These are phyloP conservation scores for Halcyon malimbica DNA, from an alignment of 2,113 vertebrate genomes.

Conservation along the genomic window DNA sequence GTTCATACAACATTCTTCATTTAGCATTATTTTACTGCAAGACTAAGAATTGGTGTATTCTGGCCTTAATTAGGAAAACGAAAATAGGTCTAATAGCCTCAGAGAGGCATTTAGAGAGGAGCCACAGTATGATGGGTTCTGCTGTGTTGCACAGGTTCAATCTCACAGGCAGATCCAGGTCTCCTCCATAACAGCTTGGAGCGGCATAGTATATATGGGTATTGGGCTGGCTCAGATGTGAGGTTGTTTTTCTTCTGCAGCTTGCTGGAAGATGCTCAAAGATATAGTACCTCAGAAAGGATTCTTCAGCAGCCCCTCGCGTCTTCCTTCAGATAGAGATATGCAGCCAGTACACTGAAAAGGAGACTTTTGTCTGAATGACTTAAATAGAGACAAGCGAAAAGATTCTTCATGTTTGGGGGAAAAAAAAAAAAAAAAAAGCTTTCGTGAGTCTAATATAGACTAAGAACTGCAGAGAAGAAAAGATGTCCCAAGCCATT, in stretches of 20 bases:
- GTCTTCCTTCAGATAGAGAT: background rate
- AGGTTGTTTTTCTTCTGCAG: background rate
- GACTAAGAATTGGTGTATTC: background rate
- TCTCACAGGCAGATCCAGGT: background rate
- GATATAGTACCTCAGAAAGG: background rate
- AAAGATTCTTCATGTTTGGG: background rate
- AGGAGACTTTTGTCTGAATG: background rate
- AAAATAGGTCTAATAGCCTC: background rate
- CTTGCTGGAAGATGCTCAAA: background rate
- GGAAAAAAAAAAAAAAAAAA: background rate
- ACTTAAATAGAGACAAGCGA: background rate
- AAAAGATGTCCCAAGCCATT: conserved; percentile 27
- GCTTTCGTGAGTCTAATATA: background rate
- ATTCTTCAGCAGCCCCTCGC: background rate
- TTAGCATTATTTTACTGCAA: background rate
- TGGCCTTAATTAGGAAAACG: background rate
- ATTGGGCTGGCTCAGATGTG: background rate
- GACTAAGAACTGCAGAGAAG: conserved; percentile 9
- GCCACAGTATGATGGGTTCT: background rate
- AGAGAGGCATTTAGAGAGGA: background rate
- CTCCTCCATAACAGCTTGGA: background rate
- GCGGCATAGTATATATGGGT: background rate
- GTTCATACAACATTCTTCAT: background rate
- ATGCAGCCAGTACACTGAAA: background rate
- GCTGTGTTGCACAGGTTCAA: background rate